Base-by-base conservation (phyloP, 2,113 vertebrate genomes). In the Ptychochromis oligacanthus region DNA sequence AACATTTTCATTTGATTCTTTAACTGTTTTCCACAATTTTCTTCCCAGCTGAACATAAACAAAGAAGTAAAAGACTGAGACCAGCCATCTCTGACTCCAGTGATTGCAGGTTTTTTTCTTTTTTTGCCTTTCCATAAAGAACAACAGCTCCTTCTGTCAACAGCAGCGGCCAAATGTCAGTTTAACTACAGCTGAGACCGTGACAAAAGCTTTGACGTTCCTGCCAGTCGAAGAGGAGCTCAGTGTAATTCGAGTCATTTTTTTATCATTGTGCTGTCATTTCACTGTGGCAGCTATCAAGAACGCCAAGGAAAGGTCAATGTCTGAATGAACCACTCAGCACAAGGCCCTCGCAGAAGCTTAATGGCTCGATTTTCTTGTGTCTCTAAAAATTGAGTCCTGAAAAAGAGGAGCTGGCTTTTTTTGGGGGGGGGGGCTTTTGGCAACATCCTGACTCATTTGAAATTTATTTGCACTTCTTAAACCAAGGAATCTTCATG, bases 291-390 rank as follows among this genome's bases (percentile, higher is more conserved):
- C 81, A 60, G 82, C 43, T 22, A 26, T 81, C 77, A 79, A 26
- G 57, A 34, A 64, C 12, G 12, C 22, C 24, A 3, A 65, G 72
- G 3, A 76, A 89, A 87, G 90, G 83, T 89, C 81, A 70, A 4
- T 2, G 40, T 81, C 9, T 76, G 31, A 34, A 49, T 18, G 31
- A 87, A 26, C 4, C 40, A 14, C 58, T 83, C 55, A 59, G 76
- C 62, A 26, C 17, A 4, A 31, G 3, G 76, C 43, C 22, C 75
- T 12, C 26, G 2, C 31, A 55, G 58, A 40, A 2, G 20, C 26
- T 75, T 28, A 70, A 74, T 70, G 79, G 75, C 77, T 6, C 46
- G 38, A n/a, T 81, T 65, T 80, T 75, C 20, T 28, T 52, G 26
- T 72, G 36, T 40, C 15, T 58, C 36, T 31, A 12, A 54, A 46